Evolutionary conservation across 2,888 invertebrate genomes (phyloP).

Genomic region (Metacarcinus magister): DNA sequence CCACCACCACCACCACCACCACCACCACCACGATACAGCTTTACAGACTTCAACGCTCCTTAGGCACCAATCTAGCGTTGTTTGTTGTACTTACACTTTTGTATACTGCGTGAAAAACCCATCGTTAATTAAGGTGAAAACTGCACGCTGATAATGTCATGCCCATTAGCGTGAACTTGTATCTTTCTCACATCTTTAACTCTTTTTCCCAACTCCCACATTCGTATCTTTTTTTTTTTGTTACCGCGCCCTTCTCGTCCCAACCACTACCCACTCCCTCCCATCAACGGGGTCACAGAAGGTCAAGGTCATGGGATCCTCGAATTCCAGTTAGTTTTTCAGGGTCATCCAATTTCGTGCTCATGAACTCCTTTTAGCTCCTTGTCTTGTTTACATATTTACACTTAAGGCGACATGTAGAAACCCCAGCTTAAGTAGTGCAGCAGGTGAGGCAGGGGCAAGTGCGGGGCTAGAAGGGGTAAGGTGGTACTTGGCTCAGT

Average conservation of each 20-base stretch:
- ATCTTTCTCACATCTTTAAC: not conserved
- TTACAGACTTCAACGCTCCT: not conserved
- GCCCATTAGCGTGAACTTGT: not conserved
- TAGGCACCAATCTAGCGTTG: not conserved
- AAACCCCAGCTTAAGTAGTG: not conserved
- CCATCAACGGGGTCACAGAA: not conserved
- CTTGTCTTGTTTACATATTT: not conserved
- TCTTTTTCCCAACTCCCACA: not conserved
- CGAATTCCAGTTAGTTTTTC: not conserved
- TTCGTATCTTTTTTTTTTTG: not conserved
- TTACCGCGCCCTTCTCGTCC: not conserved
- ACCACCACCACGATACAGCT: not conserved
- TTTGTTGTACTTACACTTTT: not conserved
- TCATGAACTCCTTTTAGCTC: not conserved
- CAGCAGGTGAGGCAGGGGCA: too few species aligned
- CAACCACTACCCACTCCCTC: not conserved
- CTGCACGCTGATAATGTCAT: not conserved
- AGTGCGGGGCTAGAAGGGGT: not conserved
- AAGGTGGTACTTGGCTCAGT: not conserved
- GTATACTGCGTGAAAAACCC: not conserved
- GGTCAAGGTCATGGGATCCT: not conserved
- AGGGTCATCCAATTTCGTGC: not conserved
- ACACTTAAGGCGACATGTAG: not conserved
- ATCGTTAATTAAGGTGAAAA: not conserved
- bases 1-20: not conserved